These are phyloP conservation scores for Lophochroa leadbeateri DNA, from an alignment of 2,113 vertebrate genomes.

Conservation along the genomic window DNA sequence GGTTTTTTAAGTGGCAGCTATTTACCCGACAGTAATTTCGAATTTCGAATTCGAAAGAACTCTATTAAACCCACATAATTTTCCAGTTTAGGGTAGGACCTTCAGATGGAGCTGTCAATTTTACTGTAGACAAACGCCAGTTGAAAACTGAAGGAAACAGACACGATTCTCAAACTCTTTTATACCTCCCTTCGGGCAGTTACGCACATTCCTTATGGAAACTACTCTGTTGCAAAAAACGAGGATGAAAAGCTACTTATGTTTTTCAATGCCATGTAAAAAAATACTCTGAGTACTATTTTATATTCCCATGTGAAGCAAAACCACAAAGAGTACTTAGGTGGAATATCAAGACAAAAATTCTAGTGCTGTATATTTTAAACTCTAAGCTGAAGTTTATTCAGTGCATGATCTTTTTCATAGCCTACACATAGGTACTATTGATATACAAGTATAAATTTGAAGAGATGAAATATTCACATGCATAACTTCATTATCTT, in stretches of 20 bases:
- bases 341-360: not conserved
- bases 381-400: not conserved
- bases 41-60: not conserved
- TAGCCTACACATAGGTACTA: not conserved
- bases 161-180: not conserved
- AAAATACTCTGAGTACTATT: not conserved
- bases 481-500: not conserved
- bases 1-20: conserved; percentile 1
- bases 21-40: not conserved
- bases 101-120: conserved; percentile 25
- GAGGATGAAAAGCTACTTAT: not conserved
- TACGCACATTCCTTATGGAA: not conserved
- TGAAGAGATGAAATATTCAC: not conserved
- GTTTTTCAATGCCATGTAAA: not conserved
- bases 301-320: not conserved
- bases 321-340: not conserved
- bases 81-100: not conserved
- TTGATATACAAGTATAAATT: not conserved
- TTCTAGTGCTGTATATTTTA: not conserved
- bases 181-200: not conserved
- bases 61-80: conserved; percentile 33
- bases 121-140: not conserved
- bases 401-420: not conserved
- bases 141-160: conserved; percentile 5
- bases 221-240: not conserved